Percentiles rank a stretch among this genome's conserved stretches.
phyloP scores from a whole-genome alignment of 2,888 invertebrate species.

The Caenorhabditis sinica region DNA sequence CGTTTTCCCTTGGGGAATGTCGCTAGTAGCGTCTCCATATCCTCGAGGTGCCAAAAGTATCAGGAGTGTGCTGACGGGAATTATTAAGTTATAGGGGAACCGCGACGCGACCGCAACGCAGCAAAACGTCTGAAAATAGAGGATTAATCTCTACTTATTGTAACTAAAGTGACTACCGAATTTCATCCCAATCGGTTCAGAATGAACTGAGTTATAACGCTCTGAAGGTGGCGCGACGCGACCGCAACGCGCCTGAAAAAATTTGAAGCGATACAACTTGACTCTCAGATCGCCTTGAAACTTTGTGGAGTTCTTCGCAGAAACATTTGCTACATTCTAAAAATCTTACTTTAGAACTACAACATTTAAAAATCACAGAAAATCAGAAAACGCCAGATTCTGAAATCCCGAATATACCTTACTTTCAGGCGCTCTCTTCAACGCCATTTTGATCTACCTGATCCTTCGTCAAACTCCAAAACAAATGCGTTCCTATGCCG shows the following conservation, averaged over 20 bases:
- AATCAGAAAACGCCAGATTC: background rate
- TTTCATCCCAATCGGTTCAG: background rate
- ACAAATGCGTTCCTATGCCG: slow-evolving; percentile 55
- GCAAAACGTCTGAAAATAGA: too few relatives aligned
- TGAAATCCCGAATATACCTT: background rate
- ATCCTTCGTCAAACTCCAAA: slow-evolving; percentile 55
- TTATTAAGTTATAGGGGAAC: too few relatives aligned
- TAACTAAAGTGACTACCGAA: background rate
- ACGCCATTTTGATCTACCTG: slow-evolving; percentile 46
- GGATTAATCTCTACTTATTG: too few relatives aligned
- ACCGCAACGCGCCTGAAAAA: background rate
- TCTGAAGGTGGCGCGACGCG: background rate
- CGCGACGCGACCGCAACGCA: too few relatives aligned
- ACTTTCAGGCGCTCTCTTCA: slow-evolving; percentile 39
- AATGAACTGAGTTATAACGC: background rate
- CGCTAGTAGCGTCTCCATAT: too few relatives aligned
- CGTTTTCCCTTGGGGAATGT: too few relatives aligned
- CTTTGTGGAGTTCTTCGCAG: background rate
- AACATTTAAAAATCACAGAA: background rate
- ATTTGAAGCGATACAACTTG: background rate
- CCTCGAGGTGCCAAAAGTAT: too few relatives aligned
- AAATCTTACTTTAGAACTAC: background rate
- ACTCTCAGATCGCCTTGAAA: background rate
- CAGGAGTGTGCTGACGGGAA: too few relatives aligned
- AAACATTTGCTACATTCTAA: background rate